Percentiles rank a stretch among this genome's conserved stretches.
phyloP scores from a whole-genome alignment of 1,140 invertebrate species.

The Platyura marginata region DNA sequence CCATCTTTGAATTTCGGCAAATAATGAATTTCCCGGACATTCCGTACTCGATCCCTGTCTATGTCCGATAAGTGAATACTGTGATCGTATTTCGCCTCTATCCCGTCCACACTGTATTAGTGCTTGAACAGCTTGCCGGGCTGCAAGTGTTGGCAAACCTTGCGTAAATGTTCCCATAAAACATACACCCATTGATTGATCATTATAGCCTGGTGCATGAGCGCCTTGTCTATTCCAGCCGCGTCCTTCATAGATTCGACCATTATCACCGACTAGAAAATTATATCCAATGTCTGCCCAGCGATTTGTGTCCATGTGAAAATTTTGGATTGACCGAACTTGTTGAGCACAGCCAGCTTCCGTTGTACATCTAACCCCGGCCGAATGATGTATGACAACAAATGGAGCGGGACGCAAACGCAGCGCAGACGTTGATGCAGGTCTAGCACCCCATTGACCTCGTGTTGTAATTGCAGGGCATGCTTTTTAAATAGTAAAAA shows the following conservation, averaged over 20 bases:
- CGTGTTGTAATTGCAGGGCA: constrained; percentile 19
- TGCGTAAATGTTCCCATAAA: constrained; percentile 18
- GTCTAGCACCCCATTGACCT: constrained; percentile 34
- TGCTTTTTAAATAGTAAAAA: neutral
- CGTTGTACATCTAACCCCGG: constrained; percentile 23
- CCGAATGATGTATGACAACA: constrained; percentile 52
- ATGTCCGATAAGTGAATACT: constrained; percentile 30
- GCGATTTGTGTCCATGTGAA: constrained; percentile 30
- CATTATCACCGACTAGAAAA: constrained; percentile 26
- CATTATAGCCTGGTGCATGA: constrained; percentile 32
- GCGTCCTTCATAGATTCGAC: constrained; percentile 30
- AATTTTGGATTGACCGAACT: constrained; percentile 31
- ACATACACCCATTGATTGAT: constrained; percentile 29
- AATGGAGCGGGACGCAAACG: constrained; percentile 37
- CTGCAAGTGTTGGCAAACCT: neutral
- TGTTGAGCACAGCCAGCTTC: constrained; percentile 24
- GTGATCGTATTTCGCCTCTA: constrained; percentile 14
- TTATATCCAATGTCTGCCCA: constrained; percentile 38
- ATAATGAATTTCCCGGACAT: constrained; percentile 32
- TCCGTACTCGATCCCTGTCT: constrained; percentile 23
- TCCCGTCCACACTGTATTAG: constrained; percentile 26
- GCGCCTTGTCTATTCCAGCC: constrained; percentile 35
- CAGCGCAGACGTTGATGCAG: constrained; percentile 17
- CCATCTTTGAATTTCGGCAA: constrained; percentile 30
- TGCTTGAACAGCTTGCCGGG: neutral